Conservation (phyloP, 1,140 invertebrate species). For the Augochlora pura region DNA sequence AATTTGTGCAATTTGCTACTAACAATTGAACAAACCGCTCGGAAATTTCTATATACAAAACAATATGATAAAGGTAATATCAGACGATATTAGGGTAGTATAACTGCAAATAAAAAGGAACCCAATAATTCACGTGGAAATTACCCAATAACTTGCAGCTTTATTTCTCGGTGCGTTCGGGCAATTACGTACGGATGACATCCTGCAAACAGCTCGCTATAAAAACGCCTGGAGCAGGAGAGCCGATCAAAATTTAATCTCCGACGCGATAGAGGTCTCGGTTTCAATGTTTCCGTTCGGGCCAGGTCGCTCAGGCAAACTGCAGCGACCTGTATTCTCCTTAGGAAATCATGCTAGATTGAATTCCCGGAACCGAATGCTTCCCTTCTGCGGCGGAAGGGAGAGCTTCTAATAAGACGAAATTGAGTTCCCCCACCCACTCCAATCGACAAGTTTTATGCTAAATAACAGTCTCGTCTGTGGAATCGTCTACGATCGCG, state of each 20-base stretch:
- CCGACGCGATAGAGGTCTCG: background rate
- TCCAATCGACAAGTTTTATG: background rate
- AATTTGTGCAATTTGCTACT: too few species aligned
- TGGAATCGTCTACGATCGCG: background rate
- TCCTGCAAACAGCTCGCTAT: background rate
- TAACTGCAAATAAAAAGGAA: background rate
- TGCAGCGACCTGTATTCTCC: background rate
- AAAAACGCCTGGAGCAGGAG: background rate
- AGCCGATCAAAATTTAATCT: conserved; percentile 16
- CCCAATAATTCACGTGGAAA: background rate
- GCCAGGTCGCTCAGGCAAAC: background rate
- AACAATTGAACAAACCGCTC: too few species aligned
- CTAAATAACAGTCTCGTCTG: background rate
- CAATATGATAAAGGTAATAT: background rate
- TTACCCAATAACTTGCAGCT: background rate
- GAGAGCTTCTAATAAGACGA: background rate
- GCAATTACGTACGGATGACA: background rate
- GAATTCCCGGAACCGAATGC: background rate
- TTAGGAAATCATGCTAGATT: background rate
- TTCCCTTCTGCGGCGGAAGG: background rate
- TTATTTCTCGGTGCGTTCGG: background rate
- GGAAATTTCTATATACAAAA: too few species aligned
- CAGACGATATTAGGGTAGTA: too few species aligned
- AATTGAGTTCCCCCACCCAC: background rate
- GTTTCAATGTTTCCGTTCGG: background rate